These are phyloP conservation scores for Deroplatys truncata DNA, from an alignment of 2,888 invertebrate species.

Conservation along the genomic window DNA sequence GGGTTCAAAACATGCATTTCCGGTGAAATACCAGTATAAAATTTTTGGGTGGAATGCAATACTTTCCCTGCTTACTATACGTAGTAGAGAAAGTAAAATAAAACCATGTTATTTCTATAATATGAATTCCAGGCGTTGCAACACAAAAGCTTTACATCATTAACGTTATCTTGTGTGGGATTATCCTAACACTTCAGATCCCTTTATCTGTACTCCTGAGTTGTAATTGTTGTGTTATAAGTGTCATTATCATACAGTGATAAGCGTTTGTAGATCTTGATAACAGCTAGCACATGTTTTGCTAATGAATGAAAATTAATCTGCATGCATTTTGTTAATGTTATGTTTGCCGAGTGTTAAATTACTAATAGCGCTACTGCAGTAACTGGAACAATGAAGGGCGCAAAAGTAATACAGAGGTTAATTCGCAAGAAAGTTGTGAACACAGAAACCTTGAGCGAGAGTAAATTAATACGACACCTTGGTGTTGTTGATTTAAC, in stretches of 20 bases:
- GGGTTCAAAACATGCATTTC: too few relatives aligned
- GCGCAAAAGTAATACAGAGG: background rate
- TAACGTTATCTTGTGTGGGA: background rate
- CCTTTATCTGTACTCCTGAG: background rate
- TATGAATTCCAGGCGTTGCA: too few relatives aligned
- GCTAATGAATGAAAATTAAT: background rate
- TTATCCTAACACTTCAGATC: background rate
- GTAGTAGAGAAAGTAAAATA: too few relatives aligned
- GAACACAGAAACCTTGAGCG: slow-evolving; percentile 29
- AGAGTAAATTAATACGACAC: slow-evolving; percentile 56
- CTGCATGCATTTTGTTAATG: background rate
- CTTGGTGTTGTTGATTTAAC: slow-evolving; percentile 80
- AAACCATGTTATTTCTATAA: too few relatives aligned
- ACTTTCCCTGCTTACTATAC: too few relatives aligned
- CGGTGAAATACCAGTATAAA: too few relatives aligned
- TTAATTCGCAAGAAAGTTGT: background rate
- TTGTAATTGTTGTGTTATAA: background rate
- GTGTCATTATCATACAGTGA: background rate
- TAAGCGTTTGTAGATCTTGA: background rate
- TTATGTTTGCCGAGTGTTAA: background rate
- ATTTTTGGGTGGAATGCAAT: too few relatives aligned
- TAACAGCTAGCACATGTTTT: background rate
- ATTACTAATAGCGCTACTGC: background rate
- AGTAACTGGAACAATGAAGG: background rate
- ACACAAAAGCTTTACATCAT: too few relatives aligned